Evolutionary conservation across 2,797 vertebrate species (phyloP).

Genomic region (Platyrinchus mystaceus): DNA sequence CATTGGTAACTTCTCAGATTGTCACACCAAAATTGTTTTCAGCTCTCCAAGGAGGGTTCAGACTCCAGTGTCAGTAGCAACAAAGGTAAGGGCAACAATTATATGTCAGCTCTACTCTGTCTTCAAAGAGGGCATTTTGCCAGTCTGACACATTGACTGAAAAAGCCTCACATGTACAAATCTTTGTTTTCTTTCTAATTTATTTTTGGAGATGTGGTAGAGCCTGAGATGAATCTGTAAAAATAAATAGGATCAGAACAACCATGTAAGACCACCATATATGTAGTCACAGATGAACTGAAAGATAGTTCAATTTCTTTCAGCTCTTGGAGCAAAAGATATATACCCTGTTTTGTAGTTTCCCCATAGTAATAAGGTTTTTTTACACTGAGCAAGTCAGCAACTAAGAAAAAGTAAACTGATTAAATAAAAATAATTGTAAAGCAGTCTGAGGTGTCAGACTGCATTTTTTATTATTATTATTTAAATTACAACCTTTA

Average conservation of each 20-base stretch:
- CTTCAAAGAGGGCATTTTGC: conserved; percentile 68
- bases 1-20: conserved; percentile 66
- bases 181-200: conserved; percentile 65
- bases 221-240: conserved; percentile 42
- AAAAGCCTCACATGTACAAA: conserved; percentile 26
- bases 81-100: conserved; percentile 73
- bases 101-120: conserved; percentile 61
- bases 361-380: background rate
- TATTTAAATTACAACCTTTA: background rate
- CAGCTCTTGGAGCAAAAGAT: background rate
- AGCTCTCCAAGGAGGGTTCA: conserved; percentile 72
- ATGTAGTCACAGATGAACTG: background rate
- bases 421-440: conserved; percentile 8
- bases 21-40: conserved; percentile 78
- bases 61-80: conserved; percentile 66
- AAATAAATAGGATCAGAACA: conserved; percentile 25
- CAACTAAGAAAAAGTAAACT: background rate
- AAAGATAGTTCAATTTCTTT: background rate
- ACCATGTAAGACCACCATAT: background rate
- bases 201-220: conserved; percentile 47
- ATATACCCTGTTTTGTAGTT: background rate
- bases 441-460: background rate
- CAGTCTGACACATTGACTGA: conserved; percentile 33
- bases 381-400: background rate
- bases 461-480: background rate